Evolutionary conservation across 37 sponge, comb jelly and placozoan genomes (phyloP).

Genomic region (Ephydatia muelleri): DNA sequence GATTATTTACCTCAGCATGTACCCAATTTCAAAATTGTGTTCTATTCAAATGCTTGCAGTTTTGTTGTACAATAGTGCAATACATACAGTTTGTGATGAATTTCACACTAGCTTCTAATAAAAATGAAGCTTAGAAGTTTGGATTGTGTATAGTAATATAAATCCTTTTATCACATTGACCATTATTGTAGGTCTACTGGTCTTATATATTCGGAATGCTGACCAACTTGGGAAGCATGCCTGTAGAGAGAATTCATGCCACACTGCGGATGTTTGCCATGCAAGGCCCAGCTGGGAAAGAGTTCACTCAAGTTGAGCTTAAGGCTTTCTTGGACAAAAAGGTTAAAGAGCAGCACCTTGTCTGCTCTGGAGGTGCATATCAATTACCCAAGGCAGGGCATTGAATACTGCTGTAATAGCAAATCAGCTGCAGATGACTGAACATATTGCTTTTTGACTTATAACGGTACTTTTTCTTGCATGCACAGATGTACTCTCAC

Average conservation of each 20-base stretch:
- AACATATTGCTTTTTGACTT: too few species aligned
- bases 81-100: too few species aligned
- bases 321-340: slow-evolving; percentile 82
- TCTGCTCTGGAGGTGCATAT: slow-evolving; percentile 57
- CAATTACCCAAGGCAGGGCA: slow-evolving; percentile 17
- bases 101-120: too few species aligned
- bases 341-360: slow-evolving; percentile 74
- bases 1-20: too few species aligned
- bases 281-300: slow-evolving; percentile 32
- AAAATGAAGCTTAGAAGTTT: too few species aligned
- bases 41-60: too few species aligned
- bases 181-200: slow-evolving; percentile 61
- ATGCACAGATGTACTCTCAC: too few species aligned
- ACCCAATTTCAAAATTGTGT: too few species aligned
- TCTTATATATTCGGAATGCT: slow-evolving; percentile 80
- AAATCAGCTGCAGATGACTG: not conserved
- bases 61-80: too few species aligned
- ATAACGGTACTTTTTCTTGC: too few species aligned
- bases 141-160: too few species aligned
- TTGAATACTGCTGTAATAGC: not conserved
- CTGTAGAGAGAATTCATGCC: slow-evolving; percentile 69
- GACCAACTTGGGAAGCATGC: slow-evolving; percentile 72
- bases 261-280: slow-evolving; percentile 79
- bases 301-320: slow-evolving; percentile 51
- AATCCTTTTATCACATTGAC: not conserved